Conservation (phyloP, 1,140 invertebrate genomes). For the Saccostrea cuccullata region DNA sequence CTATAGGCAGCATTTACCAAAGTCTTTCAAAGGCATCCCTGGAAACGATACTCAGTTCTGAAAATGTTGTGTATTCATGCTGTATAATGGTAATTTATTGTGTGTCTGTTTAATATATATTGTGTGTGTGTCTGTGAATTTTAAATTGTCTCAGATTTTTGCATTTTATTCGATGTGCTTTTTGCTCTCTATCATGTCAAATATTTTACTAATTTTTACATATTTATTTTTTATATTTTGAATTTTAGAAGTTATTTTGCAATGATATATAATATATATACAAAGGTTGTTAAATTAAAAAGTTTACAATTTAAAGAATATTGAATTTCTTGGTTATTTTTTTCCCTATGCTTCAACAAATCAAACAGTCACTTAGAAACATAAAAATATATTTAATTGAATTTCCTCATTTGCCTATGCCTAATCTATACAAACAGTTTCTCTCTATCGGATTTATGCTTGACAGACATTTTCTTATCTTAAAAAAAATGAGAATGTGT, state of each 20-base stretch:
- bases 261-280: background rate
- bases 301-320: background rate
- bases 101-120: background rate
- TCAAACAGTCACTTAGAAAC: no score
- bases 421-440: no score
- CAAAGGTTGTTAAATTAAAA: slow-evolving; percentile 29
- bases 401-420: no score
- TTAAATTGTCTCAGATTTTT: background rate
- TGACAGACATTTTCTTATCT: no score
- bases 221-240: background rate
- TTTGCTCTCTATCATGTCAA: background rate
- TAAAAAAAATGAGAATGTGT: no score
- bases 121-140: background rate
- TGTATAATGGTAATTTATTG: background rate
- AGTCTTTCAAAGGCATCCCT: slow-evolving; percentile 2
- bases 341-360: background rate
- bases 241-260: background rate
- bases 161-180: background rate
- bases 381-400: no score
- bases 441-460: no score
- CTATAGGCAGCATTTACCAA: background rate
- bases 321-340: background rate
- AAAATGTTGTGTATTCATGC: background rate
- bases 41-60: background rate
- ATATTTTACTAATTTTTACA: background rate